Base-by-base conservation (phyloP, 2,888 invertebrate species). In the Rotaria socialis region DNA sequence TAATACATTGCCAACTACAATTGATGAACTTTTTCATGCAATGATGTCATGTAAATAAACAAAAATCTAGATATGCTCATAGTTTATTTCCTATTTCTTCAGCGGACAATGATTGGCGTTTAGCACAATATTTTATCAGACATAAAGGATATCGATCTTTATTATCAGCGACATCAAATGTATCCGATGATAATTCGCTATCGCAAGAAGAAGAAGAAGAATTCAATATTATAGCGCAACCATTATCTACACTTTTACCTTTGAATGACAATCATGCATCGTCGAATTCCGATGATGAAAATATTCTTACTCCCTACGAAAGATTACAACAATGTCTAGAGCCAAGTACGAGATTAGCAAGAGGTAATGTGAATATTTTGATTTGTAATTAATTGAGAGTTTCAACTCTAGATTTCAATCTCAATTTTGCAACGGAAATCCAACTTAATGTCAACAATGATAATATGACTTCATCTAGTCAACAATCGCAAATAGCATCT, bases 21-120 rank as follows among this genome's bases (percentile, higher is more conserved):
- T 75, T 2, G 43, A 75, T 75, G 47, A 75, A 24, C 47, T 75
- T 41, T 75, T 47, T 43, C 6, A 14, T 47, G 2, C 47, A 11
- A 75, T 75, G 43, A 41, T 75, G 19, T 75, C 47, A n/a, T 75
- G 75, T 75, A 75, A 43, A 67, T 67, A 67, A n/a, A 58, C 22
- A 56, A 24, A 24, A 24, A 24, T 56, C 24, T 11, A 19, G 22
- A 43, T 43, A 67, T 50, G 8, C 14, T 50, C 8, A 50, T 11
- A 67, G 2, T 10, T 16, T 14, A 3, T 43, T 11, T 22, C 1
- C 0, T 24, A 24, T 75, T 41, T 24, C 47, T 47, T 8, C 7
- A 52, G 47, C 24, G 2, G 41, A 75, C 19, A 75, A 75, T 75
- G 24, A 75, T 47, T 47, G 43, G 24, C 75, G 47, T 75, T 8